A percentile compares a stretch with the other conserved stretches of the same genome.
These are phyloP conservation scores for Malurus alboscapulatus DNA, from an alignment of 2,113 vertebrate species.

Conservation along the genomic window DNA sequence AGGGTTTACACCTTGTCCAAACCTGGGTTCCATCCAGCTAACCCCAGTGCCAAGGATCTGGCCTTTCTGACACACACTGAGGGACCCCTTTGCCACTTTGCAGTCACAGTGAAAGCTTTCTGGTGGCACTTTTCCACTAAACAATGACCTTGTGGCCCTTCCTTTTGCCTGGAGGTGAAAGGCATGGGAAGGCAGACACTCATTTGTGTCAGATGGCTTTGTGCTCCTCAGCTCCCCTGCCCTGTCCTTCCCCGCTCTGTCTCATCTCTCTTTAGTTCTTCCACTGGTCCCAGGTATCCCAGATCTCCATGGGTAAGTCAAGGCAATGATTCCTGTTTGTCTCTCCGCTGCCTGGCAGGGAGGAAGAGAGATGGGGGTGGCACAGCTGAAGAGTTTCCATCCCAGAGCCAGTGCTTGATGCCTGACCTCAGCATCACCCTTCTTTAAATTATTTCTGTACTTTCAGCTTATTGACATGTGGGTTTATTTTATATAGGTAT, in stretches of 20 bases:
- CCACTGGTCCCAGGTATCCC: rapidly evolving
- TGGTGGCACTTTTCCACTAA: background rate
- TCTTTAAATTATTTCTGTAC: background rate
- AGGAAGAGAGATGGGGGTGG: background rate
- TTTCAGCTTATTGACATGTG: background rate
- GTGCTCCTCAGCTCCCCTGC: background rate
- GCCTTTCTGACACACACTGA: background rate
- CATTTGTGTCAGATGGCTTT: background rate
- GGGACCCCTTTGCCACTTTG: background rate
- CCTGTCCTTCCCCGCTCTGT: background rate
- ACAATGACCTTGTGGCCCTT: background rate
- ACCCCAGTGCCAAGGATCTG: background rate
- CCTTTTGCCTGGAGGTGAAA: background rate
- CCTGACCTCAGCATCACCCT: background rate
- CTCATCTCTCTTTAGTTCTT: background rate
- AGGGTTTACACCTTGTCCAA: rapidly evolving
- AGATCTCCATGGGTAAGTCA: background rate
- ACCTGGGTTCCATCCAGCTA: background rate
- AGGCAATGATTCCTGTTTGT: background rate
- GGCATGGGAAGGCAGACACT: rapidly evolving
- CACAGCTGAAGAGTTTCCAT: background rate
- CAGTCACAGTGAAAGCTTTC: background rate
- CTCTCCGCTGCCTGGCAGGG: background rate
- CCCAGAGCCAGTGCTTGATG: background rate
- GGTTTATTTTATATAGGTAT: background rate